Evolutionary conservation across 2,113 vertebrate species (phyloP).

Genomic region (Candoia aspera): DNA sequence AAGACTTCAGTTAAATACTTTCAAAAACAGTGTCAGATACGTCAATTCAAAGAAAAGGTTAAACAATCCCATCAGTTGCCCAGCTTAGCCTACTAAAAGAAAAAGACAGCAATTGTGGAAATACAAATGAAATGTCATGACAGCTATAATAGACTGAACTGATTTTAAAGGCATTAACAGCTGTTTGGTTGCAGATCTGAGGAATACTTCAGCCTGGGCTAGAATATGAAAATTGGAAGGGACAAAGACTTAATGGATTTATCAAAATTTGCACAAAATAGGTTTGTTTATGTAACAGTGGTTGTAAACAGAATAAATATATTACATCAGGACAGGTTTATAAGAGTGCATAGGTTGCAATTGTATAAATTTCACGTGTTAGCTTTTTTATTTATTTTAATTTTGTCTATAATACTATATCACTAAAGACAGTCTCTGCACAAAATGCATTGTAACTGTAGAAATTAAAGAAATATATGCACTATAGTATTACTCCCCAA

Average conservation of each 20-base stretch:
- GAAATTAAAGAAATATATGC: not conserved
- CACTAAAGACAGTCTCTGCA: not conserved
- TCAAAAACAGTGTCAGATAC: not conserved
- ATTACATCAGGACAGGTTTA: not conserved
- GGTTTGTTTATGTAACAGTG: not conserved
- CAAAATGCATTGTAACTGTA: not conserved
- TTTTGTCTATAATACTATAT: not conserved
- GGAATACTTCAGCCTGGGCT: not conserved
- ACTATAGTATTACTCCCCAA: not conserved
- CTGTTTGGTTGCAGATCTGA: not conserved
- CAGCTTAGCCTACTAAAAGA: not conserved
- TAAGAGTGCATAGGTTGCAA: not conserved
- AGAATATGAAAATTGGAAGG: not conserved
- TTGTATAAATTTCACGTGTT: not conserved
- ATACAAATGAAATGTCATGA: not conserved
- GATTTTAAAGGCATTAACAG: constrained; percentile 4
- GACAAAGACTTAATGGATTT: not conserved
- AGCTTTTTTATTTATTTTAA: not conserved
- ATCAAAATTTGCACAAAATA: not conserved
- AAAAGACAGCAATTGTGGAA: not conserved
- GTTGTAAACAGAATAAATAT: not conserved
- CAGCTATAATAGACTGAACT: not conserved
- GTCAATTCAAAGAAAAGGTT: not conserved
- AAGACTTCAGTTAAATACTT: not conserved
- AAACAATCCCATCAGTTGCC: not conserved